Evolutionary conservation across 2,888 invertebrate species (phyloP), one percentile per base, ranked within the genome.

Genomic region (Pandemis cinnamomeana): DNA sequence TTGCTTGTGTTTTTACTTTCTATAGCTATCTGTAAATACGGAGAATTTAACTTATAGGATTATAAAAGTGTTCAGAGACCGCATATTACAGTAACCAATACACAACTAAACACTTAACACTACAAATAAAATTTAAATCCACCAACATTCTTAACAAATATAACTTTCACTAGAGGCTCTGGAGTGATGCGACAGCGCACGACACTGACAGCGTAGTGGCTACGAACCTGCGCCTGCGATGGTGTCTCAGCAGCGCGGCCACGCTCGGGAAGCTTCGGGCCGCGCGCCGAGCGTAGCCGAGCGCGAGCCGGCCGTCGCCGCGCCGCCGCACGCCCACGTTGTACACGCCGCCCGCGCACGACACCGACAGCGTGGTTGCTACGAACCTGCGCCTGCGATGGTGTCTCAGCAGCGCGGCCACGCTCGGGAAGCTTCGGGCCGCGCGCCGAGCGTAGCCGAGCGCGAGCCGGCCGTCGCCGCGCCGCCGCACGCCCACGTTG

Each of bases 241-340:
- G 95, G 78, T 95, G 95, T 75, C 95, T 94, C 63, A 95, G 89
- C 73, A 95, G 84, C 42, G 91, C 86, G 67, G 94, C 87, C 67
- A 95, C 87, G 81, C 92, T 93, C 53, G 86, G 82, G 84, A 95
- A 95, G 83, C 92, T 93, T 69, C 90, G 82, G 80, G 95, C 95
- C 7, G 94, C 93, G 60, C 89, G 85, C 71, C 95, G 93, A 67
- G 95, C 91, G 78, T 88, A 94, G 69, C 95, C 95, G 62, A 95
- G 89, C 0, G 95, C 95, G 15, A 95, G 87, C 0, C 93, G 88
- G 20, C 94, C 93, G 83, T 95, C 95, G 0, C 90, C 82, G 7
- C 95, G 89, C 10, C 95, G 89, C 0, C 95, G 86, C n/a, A 95
- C 92, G 46, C 95, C 95, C 36, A 95, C 92, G 83, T 95, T 95